Percentiles rank a stretch among this genome's conserved stretches.
Conservation (phyloP, 2,888 invertebrate species). For the Bellardia bayeri region DNA sequence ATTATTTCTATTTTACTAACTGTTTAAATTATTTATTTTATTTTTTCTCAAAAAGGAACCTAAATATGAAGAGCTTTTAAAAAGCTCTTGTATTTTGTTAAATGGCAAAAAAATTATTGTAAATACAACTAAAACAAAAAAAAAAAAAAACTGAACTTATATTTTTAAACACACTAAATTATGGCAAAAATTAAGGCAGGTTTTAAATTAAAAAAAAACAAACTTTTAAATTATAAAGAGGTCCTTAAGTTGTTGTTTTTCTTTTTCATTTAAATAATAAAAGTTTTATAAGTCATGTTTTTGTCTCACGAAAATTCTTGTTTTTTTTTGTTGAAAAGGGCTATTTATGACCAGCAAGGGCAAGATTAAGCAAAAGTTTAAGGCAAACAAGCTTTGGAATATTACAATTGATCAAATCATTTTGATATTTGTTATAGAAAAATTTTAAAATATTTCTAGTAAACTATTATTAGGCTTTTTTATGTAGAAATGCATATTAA, state of each 20-base stretch:
- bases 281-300: neutral
- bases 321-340: neutral
- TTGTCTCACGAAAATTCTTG: neutral
- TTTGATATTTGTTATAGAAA: too few species aligned
- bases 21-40: slow-evolving; percentile 7
- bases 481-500: too few species aligned
- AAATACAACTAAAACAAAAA: slow-evolving; percentile 39
- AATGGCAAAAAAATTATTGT: slow-evolving; percentile 66
- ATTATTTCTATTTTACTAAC: slow-evolving; percentile 31
- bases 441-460: too few species aligned
- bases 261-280: neutral
- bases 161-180: slow-evolving; percentile 44
- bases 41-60: slow-evolving; percentile 65
- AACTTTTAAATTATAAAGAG: slow-evolving; percentile 51
- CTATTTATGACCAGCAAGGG: neutral
- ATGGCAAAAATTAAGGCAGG: slow-evolving; percentile 73
- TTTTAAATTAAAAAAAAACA: slow-evolving; percentile 24
- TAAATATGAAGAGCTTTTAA: slow-evolving; percentile 66
- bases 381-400: neutral
- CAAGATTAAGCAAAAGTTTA: slow-evolving; percentile 26
- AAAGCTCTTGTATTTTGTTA: slow-evolving; percentile 59
- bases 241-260: slow-evolving; percentile 46
- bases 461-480: too few species aligned
- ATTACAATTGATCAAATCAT: too few species aligned
- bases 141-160: slow-evolving; percentile 26